Base-by-base conservation (phyloP, 2,888 invertebrate genomes). In the Entomobrya multifasciata region DNA sequence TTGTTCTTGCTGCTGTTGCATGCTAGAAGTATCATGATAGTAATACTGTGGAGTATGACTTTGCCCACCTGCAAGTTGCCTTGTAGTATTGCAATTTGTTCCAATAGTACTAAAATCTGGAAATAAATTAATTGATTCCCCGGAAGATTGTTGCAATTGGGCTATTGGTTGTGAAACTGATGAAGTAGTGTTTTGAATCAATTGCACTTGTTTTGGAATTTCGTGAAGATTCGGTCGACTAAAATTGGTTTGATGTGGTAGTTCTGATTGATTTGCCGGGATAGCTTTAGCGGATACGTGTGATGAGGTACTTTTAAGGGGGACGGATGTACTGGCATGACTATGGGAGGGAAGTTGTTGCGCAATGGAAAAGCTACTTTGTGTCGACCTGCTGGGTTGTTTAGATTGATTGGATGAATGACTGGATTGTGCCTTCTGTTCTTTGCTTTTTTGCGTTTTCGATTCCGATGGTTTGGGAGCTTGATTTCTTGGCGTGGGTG, bases 91-190 rank as follows among this genome's bases (percentile, higher is more conserved):
- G 8, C 36, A 4, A 36, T 8, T 72, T 8, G 49, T 30, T n/a
- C 62, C 62, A 20, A 27, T 25, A 47, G n/a, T 17, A 27, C n/a
- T 47, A 22, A 36, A 86, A 5, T 86, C 86, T n/a, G 86, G 86
- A 74, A 86, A 86, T n/a, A 86, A 27, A 20, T 72, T 72, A 22
- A 86, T 78, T 49, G 86, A 27, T 27, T 86, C 86, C 2, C 20
- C n/a, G 11, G 60, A 0, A 36, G 36, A 6, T 8, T 1, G 57
- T 5, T 36, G 30, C 8, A 36, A 15, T 72, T 47, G 17, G 1
- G 52, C 22, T 49, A 85, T 57, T 5, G 49, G 10, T 72, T 49
- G 76, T 11, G 49, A 11, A 1, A 52, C 13, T 52, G 8, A 25
- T 17, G 17, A 6, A 65, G 36, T 67, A 20, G 22, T 72, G 10